Evolutionary conservation across 2,888 invertebrate genomes (phyloP).

Genomic region (Dryadula phaetusa): DNA sequence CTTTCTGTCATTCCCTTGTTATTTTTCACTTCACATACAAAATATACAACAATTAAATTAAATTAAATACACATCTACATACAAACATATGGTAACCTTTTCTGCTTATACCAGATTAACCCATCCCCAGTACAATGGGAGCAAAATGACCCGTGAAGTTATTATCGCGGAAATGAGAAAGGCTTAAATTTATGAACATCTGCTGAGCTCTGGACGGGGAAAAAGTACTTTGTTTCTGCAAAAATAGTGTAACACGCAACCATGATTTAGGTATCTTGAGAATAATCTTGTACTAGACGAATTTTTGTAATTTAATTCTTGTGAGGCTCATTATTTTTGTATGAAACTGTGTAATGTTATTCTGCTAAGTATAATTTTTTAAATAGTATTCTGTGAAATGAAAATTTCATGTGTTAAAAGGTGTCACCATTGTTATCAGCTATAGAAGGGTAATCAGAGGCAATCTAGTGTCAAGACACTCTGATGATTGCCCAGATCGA

Average conservation of each 20-base stretch:
- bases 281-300: constrained; percentile 5
- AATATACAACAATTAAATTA: background rate
- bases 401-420: too few species aligned
- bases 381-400: too few species aligned
- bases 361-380: too few species aligned
- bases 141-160: constrained; percentile 63
- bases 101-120: constrained; percentile 40
- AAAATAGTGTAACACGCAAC: constrained; percentile 33
- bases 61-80: background rate
- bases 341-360: background rate
- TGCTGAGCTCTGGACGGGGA: constrained; percentile 56
- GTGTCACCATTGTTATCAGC: too few species aligned
- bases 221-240: constrained; percentile 51
- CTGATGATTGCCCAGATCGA: too few species aligned
- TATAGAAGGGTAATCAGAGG: too few species aligned
- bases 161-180: constrained; percentile 69
- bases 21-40: too few species aligned
- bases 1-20: too few species aligned
- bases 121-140: constrained; percentile 46
- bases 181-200: constrained; percentile 63
- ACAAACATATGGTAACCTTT: constrained; percentile 21
- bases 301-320: constrained; percentile 12
- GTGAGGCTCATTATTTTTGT: constrained; percentile 2
- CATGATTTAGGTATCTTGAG: constrained; percentile 26
- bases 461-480: too few species aligned